Evolutionary conservation across 2,888 invertebrate genomes (phyloP).

Genomic region (Eulithis prunata): DNA sequence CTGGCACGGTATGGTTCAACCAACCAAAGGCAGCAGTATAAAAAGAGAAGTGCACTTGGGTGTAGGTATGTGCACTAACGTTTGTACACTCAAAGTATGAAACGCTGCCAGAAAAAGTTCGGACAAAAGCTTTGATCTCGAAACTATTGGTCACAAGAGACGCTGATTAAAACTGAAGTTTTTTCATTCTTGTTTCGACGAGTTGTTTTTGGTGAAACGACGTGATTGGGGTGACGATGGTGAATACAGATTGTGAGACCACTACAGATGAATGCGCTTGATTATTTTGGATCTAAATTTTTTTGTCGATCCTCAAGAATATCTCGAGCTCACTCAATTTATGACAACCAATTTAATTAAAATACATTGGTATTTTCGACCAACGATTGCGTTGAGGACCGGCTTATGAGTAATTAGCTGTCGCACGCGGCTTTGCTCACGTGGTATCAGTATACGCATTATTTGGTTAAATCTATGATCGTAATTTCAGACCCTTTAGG

Average conservation of each 20-base stretch:
- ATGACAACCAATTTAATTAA: too few relatives aligned
- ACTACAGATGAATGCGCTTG: background rate
- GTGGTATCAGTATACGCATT: too few relatives aligned
- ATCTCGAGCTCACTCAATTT: too few relatives aligned
- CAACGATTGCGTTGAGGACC: too few relatives aligned
- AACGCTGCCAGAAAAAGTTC: conserved; percentile 43
- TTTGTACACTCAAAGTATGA: conserved; percentile 16
- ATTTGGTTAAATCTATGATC: too few relatives aligned
- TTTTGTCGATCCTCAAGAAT: too few relatives aligned
- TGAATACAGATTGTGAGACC: conserved; percentile 38
- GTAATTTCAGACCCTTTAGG: too few relatives aligned
- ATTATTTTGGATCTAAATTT: background rate
- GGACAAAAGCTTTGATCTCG: conserved; percentile 49
- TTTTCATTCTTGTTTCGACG: conserved; percentile 62
- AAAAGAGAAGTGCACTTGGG: background rate
- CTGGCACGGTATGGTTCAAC: too few relatives aligned
- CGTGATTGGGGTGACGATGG: conserved; percentile 47
- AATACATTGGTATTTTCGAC: too few relatives aligned
- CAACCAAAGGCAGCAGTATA: background rate
- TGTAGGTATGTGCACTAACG: background rate
- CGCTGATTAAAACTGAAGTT: conserved; percentile 63
- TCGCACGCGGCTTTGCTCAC: too few relatives aligned
- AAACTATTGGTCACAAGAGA: conserved; percentile 55
- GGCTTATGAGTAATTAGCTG: too few relatives aligned
- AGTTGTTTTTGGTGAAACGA: conserved; percentile 51